These are phyloP conservation scores for Epizoanthus illoricatus DNA, from an alignment of 92 coral and sea anemone species.

Conservation along the genomic window DNA sequence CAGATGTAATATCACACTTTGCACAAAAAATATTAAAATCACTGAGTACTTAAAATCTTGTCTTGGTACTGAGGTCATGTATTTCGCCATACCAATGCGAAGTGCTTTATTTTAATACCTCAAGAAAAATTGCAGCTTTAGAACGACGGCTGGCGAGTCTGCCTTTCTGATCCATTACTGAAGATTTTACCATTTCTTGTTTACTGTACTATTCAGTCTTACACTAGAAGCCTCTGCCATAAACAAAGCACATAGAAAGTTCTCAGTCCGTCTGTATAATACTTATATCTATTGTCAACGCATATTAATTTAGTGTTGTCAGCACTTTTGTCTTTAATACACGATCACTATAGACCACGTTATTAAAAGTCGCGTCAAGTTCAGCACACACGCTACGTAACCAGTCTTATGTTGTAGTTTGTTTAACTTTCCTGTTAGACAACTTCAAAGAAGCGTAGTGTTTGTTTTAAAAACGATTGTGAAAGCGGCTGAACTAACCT, in stretches of 20 bases:
- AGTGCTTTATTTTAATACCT: too few species aligned
- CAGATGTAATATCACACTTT: too few species aligned
- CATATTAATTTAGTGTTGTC: background rate
- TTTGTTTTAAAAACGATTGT: conserved; percentile 6
- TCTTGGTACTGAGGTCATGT: too few species aligned
- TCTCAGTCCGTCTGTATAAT: background rate
- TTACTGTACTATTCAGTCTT: background rate
- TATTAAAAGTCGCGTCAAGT: background rate
- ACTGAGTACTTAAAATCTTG: too few species aligned
- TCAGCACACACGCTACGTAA: too few species aligned
- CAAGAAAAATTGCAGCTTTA: too few species aligned
- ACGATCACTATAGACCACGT: background rate
- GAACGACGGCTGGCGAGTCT: too few species aligned
- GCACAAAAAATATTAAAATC: too few species aligned
- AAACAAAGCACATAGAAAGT: background rate
- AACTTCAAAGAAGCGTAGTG: conserved; percentile 6
- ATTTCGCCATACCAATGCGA: too few species aligned
- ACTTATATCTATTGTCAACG: background rate
- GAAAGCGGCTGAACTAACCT: background rate
- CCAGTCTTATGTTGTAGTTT: background rate
- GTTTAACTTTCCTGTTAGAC: background rate
- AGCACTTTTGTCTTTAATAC: background rate
- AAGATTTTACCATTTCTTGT: background rate
- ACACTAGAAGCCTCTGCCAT: background rate
- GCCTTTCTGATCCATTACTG: background rate